Evolutionary conservation across 2,113 vertebrate species (phyloP).

Genomic region (Oreochromis niloticus): DNA sequence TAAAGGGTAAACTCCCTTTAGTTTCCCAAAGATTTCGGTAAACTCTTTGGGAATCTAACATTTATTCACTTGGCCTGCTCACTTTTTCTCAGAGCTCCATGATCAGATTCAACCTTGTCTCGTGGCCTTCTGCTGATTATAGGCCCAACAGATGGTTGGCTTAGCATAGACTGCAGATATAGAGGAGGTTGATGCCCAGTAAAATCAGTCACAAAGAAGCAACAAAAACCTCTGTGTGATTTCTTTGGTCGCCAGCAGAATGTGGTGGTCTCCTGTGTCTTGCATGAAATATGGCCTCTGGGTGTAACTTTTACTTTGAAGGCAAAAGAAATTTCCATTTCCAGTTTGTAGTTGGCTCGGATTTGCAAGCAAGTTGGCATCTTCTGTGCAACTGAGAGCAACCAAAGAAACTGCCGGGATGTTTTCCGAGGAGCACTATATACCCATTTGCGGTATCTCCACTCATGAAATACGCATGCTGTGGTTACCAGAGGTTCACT

Average conservation of each 20-base stretch:
- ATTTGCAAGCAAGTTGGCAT: neutral
- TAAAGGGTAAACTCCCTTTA: too few species aligned
- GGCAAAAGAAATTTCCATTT: neutral
- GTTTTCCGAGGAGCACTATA: neutral
- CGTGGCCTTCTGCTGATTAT: neutral
- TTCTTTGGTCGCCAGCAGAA: neutral
- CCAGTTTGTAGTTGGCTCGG: neutral
- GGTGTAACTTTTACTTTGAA: neutral
- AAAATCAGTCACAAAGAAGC: neutral
- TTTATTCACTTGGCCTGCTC: neutral
- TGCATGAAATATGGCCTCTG: neutral
- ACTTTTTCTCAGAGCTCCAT: neutral
- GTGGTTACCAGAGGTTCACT: neutral
- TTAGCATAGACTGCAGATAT: neutral
- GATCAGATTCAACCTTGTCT: neutral
- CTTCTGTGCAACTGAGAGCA: neutral
- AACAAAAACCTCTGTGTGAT: neutral
- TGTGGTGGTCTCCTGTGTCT: neutral
- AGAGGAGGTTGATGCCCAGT: neutral
- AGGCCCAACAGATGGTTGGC: neutral
- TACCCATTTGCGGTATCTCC: neutral
- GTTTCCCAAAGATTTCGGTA: too few species aligned
- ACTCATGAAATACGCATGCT: neutral
- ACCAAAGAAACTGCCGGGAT: neutral
- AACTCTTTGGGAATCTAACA: too few species aligned